Evolutionary conservation across 2,888 invertebrate genomes (phyloP), one percentile per base, ranked within the genome.

Genomic region (Palloptera scutellata): DNA sequence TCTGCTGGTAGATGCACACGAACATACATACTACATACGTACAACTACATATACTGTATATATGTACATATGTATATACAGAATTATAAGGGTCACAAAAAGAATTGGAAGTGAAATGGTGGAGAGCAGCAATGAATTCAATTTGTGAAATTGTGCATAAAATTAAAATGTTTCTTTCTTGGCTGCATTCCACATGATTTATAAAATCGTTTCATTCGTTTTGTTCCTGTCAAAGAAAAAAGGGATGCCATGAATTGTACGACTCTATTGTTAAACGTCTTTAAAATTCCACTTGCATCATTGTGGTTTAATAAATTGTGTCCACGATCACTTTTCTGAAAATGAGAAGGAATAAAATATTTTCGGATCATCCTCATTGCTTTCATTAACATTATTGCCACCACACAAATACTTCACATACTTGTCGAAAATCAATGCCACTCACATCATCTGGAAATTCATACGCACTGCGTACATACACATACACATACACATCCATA

Each of bases 231-330:
- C 48, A 30, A 30, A 30, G 30, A 30, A 30, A 30, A 30, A 30
- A 30, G 30, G 30, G 30, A 30, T 76, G 72, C 79, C 78, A 79
- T 79, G 79, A 80, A 79, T 77, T 80, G 77, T 76, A 74, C 77
- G 76, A 74, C 74, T 74, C 73, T 72, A 73, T 73, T 74, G 72
- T 65, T 71, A 76, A 73, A 75, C 78, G 81, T 79, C 80, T 78
- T 82, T 81, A 80, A 82, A 82, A 83, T 83, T 81, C 82, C 83
- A 80, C 78, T 80, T 77, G 79, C 81, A 80, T 78, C 78, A 78
- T 76, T 81, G 82, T 74, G 81, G 79, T 77, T 79, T 77, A 72
- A 55, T 59, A 48, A 55, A 55, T 54, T 45, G 40, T 17, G 6
- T 10, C 48, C 41, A 19, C 54, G 30, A 54, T 6, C 45, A 30